These are phyloP conservation scores for Cotesia glomerata DNA, from an alignment of 1,140 invertebrate genomes.

Conservation along the genomic window DNA sequence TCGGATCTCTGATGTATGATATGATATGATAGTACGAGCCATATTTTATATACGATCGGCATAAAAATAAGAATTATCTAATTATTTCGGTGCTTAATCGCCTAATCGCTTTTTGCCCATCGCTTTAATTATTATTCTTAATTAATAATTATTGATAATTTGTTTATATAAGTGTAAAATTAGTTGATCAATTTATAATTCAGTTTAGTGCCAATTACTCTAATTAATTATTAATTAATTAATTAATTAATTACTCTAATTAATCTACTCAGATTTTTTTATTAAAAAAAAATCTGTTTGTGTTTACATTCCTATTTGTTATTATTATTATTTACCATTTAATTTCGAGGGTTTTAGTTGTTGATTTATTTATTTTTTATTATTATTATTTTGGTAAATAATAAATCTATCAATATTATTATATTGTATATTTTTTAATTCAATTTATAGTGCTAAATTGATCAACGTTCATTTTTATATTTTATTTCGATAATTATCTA, in stretches of 20 bases:
- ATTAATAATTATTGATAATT: background rate
- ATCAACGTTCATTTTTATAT: background rate
- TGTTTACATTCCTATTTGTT: background rate
- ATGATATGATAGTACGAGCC: slow-evolving; percentile 3
- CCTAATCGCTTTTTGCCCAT: slow-evolving; percentile 3
- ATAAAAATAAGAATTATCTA: background rate
- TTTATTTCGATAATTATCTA: background rate
- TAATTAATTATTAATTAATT: background rate
- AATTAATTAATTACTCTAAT: background rate
- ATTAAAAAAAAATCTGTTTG: background rate
- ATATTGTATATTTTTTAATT: no score
- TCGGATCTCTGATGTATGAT: slow-evolving; percentile 3
- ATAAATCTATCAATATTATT: no score
- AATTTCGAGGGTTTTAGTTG: no score
- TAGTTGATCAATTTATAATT: slow-evolving; percentile 2
- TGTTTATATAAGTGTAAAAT: background rate
- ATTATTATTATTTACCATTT: background rate
- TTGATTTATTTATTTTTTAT: no score
- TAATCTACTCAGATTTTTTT: background rate
- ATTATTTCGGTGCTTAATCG: background rate
- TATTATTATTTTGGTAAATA: no score
- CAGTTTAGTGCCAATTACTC: background rate
- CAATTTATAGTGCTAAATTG: background rate
- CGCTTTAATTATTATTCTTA: background rate
- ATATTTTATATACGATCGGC: slow-evolving; percentile 4